Conservation (phyloP, 2,888 invertebrate species). For the Dorcus hopei region DNA sequence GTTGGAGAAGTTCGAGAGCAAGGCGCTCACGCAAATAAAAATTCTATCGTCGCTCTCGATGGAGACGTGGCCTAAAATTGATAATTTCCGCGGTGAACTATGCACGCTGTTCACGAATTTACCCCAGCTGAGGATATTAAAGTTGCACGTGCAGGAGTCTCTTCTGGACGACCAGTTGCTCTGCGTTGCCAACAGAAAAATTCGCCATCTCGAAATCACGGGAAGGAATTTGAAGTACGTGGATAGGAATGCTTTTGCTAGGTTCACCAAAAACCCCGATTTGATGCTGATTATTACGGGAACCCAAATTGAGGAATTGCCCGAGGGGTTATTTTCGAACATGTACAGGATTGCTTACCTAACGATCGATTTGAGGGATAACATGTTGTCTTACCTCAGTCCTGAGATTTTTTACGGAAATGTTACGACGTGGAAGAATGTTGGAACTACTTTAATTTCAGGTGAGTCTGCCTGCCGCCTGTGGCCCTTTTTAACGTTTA, state of each 20-base stretch:
- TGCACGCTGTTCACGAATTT: slow-evolving; percentile 70
- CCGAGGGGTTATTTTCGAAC: slow-evolving; percentile 73
- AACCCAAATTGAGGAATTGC: slow-evolving; percentile 76
- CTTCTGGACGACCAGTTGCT: slow-evolving; percentile 72
- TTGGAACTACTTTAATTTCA: slow-evolving; percentile 81
- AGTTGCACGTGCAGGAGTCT: slow-evolving; percentile 73
- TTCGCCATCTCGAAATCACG: slow-evolving; percentile 76
- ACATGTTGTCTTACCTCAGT: slow-evolving; percentile 74
- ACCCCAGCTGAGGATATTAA: slow-evolving; percentile 70
- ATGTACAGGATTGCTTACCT: slow-evolving; percentile 77
- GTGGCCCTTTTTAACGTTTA: neutral
- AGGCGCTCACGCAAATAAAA: slow-evolving; percentile 68
- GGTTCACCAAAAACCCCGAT: slow-evolving; percentile 72
- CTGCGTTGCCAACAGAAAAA: slow-evolving; percentile 73
- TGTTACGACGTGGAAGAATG: slow-evolving; percentile 81
- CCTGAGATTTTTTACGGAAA: slow-evolving; percentile 86
- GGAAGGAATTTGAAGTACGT: slow-evolving; percentile 72
- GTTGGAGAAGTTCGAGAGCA: slow-evolving; percentile 71
- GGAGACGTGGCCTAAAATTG: slow-evolving; percentile 73
- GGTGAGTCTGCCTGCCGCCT: slow-evolving; percentile 52
- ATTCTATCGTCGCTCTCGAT: slow-evolving; percentile 68
- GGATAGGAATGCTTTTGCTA: slow-evolving; percentile 73
- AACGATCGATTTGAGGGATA: slow-evolving; percentile 77
- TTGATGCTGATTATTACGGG: slow-evolving; percentile 72
- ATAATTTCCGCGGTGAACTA: slow-evolving; percentile 59